These are phyloP conservation scores for Myrmophylax atrothorax DNA, from an alignment of 2,113 vertebrate genomes.

Conservation along the genomic window DNA sequence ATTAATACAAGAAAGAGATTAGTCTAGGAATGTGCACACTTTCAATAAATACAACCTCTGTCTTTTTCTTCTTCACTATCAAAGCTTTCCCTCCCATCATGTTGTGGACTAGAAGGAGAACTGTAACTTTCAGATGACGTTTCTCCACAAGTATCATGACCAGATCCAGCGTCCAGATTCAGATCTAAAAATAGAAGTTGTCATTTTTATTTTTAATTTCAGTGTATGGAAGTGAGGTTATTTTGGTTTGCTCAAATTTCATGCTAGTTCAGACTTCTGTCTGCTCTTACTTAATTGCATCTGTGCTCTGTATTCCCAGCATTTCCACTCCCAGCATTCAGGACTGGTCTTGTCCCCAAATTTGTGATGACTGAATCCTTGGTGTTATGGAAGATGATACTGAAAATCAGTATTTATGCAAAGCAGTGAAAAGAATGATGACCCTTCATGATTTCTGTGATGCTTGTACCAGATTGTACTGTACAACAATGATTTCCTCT, in stretches of 20 bases:
- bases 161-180: conserved; percentile 82
- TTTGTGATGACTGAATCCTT: not conserved
- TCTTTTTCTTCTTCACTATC: conserved; percentile 95
- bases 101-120: conserved; percentile 91
- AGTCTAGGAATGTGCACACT: not conserved
- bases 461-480: not conserved
- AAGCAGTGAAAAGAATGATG: not conserved
- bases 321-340: not conserved
- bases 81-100: conserved; percentile 87
- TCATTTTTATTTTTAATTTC: conserved; percentile 51
- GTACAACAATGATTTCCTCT: not conserved
- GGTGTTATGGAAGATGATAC: not conserved
- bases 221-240: not conserved
- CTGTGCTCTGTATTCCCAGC: not conserved
- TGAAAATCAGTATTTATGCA: not conserved
- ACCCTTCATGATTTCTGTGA: not conserved
- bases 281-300: not conserved
- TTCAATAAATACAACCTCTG: conserved; percentile 81
- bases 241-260: not conserved
- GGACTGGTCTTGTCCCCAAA: not conserved
- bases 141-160: conserved; percentile 87
- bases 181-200: conserved; percentile 76
- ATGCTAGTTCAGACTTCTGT: not conserved
- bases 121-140: conserved; percentile 95
- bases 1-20: not conserved